phyloP scores from a whole-genome alignment of 2,797 vertebrate genomes.

The Chiroxiphia lanceolata region DNA sequence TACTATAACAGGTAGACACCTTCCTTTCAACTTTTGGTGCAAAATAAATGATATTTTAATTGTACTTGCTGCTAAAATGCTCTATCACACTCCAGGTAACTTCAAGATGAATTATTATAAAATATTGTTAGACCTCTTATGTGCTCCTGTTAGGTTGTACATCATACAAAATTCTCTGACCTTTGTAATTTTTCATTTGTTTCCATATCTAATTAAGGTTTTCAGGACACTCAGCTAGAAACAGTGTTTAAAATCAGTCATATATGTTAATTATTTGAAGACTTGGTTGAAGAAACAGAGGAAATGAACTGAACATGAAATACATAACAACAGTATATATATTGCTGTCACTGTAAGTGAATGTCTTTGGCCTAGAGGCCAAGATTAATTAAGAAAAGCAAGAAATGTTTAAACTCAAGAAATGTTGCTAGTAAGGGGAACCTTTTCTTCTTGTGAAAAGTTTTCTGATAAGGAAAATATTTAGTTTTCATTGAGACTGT shows the following conservation, averaged over 20 bases:
- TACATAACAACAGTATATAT: neutral
- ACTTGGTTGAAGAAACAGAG: neutral
- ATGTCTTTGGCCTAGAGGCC: neutral
- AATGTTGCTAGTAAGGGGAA: neutral
- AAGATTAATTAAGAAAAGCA: neutral
- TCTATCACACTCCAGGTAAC: neutral
- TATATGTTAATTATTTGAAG: neutral
- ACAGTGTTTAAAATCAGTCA: neutral
- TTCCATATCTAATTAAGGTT: neutral
- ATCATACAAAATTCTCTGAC: neutral
- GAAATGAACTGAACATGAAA: neutral
- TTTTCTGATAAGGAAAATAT: neutral
- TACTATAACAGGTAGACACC: neutral
- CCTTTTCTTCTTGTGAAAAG: neutral
- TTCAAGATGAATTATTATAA: neutral
- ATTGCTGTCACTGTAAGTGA: neutral
- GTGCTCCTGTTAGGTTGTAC: neutral
- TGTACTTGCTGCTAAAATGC: neutral
- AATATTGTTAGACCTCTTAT: neutral
- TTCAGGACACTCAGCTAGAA: neutral
- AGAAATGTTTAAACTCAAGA: neutral
- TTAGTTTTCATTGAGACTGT: neutral
- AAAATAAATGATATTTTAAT: neutral
- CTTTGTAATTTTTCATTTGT: neutral
- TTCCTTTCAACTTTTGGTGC: neutral